Percentiles rank a stretch among this genome's conserved stretches.
phyloP scores from a whole-genome alignment of 92 coral and sea anemone species.

The Parazoanthus swiftii region DNA sequence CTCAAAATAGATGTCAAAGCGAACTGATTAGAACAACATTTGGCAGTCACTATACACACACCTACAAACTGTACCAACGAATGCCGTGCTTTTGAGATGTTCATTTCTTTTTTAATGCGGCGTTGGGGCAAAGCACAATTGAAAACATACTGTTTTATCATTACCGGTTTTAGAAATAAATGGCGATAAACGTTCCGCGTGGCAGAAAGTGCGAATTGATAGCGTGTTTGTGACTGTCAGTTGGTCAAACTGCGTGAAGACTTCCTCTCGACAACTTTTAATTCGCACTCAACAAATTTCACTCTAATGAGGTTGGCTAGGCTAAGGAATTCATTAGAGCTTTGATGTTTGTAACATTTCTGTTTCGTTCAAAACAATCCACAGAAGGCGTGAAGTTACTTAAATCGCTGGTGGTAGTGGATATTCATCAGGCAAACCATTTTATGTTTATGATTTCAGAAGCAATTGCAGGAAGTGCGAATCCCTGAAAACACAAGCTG shows the following conservation, averaged over 20 bases:
- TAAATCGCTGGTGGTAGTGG: neutral
- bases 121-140: neutral
- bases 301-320: neutral
- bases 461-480: neutral
- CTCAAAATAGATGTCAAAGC: neutral
- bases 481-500: neutral
- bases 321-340: too few species aligned
- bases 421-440: neutral
- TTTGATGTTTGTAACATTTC: neutral
- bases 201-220: neutral
- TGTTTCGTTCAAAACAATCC: neutral
- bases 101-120: neutral
- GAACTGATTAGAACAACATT: neutral
- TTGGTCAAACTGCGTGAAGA: neutral
- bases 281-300: neutral
- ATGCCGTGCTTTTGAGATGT: neutral
- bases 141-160: neutral
- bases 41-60: neutral
- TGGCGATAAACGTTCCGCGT: constrained; percentile 7
- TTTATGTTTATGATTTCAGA: too few species aligned
- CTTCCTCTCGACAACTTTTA: constrained; percentile 5
- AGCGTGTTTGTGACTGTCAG: neutral
- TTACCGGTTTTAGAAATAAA: neutral
- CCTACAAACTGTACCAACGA: neutral
- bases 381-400: neutral